Evolutionary conservation across 2,797 vertebrate species (phyloP).

Genomic region (Harpagifer antarcticus): DNA sequence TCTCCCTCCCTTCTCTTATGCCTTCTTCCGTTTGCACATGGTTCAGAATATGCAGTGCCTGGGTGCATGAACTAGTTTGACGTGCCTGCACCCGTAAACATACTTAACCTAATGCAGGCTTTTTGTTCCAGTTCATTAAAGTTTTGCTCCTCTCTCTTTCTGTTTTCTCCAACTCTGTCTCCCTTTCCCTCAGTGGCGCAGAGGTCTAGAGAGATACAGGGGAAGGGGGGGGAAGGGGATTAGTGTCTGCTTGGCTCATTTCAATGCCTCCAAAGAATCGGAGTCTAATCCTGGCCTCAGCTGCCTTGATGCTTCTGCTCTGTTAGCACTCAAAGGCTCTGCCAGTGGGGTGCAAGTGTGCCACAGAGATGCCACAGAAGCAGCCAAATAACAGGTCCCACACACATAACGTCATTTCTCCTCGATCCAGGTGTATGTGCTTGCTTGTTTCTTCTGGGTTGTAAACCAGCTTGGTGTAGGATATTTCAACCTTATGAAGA

Average conservation of each 20-base stretch:
- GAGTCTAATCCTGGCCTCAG: conserved; percentile 69
- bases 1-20: background rate
- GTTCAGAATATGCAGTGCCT: conserved; percentile 16
- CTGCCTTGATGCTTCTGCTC: conserved; percentile 69
- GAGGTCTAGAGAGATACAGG: conserved; percentile 59
- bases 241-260: conserved; percentile 74
- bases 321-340: conserved; percentile 58
- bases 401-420: conserved; percentile 61
- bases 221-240: conserved; percentile 66
- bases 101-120: conserved; percentile 54
- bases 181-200: conserved; percentile 41
- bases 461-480: conserved; percentile 45
- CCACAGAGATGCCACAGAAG: conserved; percentile 46
- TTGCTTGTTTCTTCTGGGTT: conserved; percentile 35
- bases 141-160: background rate
- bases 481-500: conserved; percentile 40
- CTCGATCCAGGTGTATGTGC: conserved; percentile 66
- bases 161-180: conserved; percentile 9
- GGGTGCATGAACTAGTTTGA: conserved; percentile 24
- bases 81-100: conserved; percentile 37
- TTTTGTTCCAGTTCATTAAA: conserved; percentile 58
- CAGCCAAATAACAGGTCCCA: conserved; percentile 69
- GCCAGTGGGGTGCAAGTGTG: conserved; percentile 55
- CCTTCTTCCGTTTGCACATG: conserved; percentile 11
- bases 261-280: conserved; percentile 72